These are phyloP conservation scores for Synanthedon tipuliformis DNA, from an alignment of 2,888 invertebrate genomes.

Conservation along the genomic window DNA sequence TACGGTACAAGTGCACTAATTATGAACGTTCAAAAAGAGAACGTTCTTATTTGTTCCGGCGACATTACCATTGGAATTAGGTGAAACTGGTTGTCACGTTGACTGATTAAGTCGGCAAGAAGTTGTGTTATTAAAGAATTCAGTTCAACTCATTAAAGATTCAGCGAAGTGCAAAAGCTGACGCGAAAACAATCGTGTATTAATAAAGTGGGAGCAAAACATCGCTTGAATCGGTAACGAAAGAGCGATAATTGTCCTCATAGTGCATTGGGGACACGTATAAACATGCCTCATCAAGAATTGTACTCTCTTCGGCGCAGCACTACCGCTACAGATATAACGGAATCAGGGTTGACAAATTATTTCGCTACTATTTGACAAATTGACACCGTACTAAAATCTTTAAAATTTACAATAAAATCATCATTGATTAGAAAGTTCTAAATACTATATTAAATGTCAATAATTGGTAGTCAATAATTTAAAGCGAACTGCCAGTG, in stretches of 20 bases:
- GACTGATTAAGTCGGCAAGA: constrained; percentile 20
- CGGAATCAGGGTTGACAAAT: not conserved
- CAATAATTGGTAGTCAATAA: too few relatives aligned
- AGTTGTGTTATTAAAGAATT: constrained; percentile 32
- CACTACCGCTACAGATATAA: not conserved
- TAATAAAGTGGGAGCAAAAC: constrained; percentile 44
- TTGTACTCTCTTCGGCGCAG: not conserved
- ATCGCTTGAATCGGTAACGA: constrained; percentile 34
- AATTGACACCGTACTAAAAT: too few relatives aligned
- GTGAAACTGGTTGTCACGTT: constrained; percentile 34
- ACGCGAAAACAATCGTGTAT: constrained; percentile 57
- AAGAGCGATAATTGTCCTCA: constrained; percentile 29
- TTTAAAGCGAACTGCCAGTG: too few relatives aligned
- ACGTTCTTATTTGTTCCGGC: constrained; percentile 48
- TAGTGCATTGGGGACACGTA: constrained; percentile 42
- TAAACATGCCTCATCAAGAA: constrained; percentile 9
- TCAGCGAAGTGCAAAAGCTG: constrained; percentile 63
- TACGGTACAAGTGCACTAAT: constrained; percentile 24
- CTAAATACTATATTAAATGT: too few relatives aligned
- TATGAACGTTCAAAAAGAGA: constrained; percentile 28
- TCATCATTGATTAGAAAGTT: too few relatives aligned
- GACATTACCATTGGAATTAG: constrained; percentile 55
- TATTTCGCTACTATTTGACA: too few relatives aligned
- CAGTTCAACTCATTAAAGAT: constrained; percentile 42
- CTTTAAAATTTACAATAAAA: too few relatives aligned